A percentile compares a stretch with the other conserved stretches of the same genome.
These are phyloP conservation scores for Numida meleagris DNA, from an alignment of 2,113 vertebrate genomes.

Conservation along the genomic window DNA sequence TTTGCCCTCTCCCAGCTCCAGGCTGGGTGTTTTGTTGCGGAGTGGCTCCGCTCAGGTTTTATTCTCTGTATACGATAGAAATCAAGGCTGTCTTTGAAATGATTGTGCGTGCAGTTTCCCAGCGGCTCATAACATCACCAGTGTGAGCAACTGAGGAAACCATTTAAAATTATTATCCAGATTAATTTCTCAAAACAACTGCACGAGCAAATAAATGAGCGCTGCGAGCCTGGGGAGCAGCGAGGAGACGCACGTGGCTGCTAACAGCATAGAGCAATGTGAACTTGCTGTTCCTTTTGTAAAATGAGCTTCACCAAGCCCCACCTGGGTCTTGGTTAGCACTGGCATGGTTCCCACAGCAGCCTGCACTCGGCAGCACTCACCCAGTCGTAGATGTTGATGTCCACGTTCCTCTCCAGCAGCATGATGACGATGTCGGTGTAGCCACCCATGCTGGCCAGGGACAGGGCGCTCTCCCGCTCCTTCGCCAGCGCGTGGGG, in stretches of 20 bases:
- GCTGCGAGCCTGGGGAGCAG: background rate
- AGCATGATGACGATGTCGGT: conserved; percentile 89
- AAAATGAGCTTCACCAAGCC: background rate
- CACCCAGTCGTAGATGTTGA: conserved; percentile 97
- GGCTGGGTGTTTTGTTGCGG: background rate
- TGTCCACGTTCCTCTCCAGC: conserved; percentile 86
- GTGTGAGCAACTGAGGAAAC: background rate
- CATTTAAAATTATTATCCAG: background rate
- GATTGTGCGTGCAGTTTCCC: background rate
- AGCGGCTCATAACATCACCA: background rate
- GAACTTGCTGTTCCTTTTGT: background rate
- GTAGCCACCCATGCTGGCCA: conserved; percentile 94
- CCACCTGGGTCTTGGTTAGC: fast-evolving
- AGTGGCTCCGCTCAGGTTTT: background rate
- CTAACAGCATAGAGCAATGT: background rate
- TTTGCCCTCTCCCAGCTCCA: background rate
- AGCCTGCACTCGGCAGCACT: background rate
- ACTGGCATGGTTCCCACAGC: background rate
- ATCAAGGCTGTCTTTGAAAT: too few species aligned
- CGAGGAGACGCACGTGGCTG: background rate
- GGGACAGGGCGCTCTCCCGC: conserved; percentile 89
- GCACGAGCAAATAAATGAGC: background rate
- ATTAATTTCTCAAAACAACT: background rate
- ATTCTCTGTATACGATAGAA: background rate
- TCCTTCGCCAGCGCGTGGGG: conserved; percentile 88